These are phyloP conservation scores for Embidobia sp. DNA, from an alignment of 2,888 invertebrate genomes.

Conservation along the genomic window DNA sequence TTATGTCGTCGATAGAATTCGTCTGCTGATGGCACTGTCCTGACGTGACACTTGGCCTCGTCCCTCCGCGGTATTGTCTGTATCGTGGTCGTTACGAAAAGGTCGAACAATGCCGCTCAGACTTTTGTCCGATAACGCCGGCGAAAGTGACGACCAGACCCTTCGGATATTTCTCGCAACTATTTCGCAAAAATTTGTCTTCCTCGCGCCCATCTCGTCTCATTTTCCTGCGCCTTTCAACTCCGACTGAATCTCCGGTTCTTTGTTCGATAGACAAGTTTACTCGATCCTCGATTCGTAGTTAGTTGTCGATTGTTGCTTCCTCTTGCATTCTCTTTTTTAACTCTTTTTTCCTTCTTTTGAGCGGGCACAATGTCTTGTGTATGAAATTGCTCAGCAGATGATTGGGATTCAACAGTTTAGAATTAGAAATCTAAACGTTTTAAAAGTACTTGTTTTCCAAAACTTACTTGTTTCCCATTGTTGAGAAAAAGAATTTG, in stretches of 20 bases:
- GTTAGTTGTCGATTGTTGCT: too few species aligned
- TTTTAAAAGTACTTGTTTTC: too few species aligned
- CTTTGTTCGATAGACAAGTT: constrained; percentile 18
- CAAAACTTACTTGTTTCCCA: too few species aligned
- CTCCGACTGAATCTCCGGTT: constrained; percentile 10
- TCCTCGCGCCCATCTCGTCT: too few species aligned
- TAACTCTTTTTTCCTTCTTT: too few species aligned
- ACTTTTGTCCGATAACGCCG: constrained; percentile 39
- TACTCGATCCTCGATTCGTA: neutral
- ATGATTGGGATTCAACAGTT: too few species aligned
- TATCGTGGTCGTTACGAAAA: constrained; percentile 34
- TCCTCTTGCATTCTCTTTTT: too few species aligned
- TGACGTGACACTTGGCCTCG: constrained; percentile 4
- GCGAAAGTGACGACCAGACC: neutral
- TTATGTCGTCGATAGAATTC: constrained; percentile 76
- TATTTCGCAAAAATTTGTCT: constrained; percentile 30
- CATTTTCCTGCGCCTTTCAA: constrained; percentile 18
- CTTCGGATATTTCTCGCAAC: constrained; percentile 41
- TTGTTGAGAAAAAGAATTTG: too few species aligned
- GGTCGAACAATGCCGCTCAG: constrained; percentile 66
- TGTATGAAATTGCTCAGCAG: too few species aligned
- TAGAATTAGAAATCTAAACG: too few species aligned
- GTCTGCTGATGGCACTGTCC: constrained; percentile 68
- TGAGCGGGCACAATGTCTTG: too few species aligned
- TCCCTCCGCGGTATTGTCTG: neutral